phyloP scores from a whole-genome alignment of 2,797 vertebrate species.

The Lindbergichthys nudifrons region DNA sequence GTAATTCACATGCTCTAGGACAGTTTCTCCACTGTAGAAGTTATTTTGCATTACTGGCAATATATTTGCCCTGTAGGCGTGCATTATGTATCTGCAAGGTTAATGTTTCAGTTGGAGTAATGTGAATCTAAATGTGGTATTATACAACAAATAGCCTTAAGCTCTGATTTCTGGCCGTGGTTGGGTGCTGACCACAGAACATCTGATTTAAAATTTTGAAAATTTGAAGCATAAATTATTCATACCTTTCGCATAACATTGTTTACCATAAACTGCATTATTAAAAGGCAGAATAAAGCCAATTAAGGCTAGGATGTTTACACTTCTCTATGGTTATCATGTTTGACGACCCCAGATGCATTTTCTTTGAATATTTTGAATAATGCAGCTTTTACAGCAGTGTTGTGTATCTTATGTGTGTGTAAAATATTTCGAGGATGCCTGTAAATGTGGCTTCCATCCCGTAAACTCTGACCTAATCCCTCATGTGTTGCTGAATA shows the following conservation, averaged over 20 bases:
- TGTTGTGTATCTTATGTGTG: neutral
- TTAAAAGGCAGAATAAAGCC: conserved; percentile 6
- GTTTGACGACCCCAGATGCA: neutral
- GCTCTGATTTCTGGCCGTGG: too few relatives aligned
- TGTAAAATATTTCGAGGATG: neutral
- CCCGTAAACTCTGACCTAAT: conserved; percentile 36
- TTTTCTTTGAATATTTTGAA: neutral
- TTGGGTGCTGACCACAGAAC: conserved; percentile 37
- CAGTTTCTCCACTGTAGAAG: neutral
- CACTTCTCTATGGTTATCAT: neutral
- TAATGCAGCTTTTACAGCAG: neutral
- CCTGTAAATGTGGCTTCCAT: conserved; percentile 4
- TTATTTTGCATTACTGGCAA: neutral
- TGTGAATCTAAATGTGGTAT: conserved; percentile 6
- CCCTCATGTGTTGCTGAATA: conserved; percentile 29
- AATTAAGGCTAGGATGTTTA: neutral
- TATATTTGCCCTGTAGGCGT: neutral
- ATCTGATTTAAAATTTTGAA: conserved; percentile 29
- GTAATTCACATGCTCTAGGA: neutral
- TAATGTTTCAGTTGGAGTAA: neutral
- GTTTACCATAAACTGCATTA: conserved; percentile 22
- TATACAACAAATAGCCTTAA: conserved; percentile 11
- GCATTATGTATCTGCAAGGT: neutral
- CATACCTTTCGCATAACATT: conserved; percentile 10
- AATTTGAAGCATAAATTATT: conserved; percentile 37